Evolutionary conservation across 92 coral and sea anemone species (phyloP), one percentile per base, ranked within the genome.

Genomic region (Palythoa grandis): DNA sequence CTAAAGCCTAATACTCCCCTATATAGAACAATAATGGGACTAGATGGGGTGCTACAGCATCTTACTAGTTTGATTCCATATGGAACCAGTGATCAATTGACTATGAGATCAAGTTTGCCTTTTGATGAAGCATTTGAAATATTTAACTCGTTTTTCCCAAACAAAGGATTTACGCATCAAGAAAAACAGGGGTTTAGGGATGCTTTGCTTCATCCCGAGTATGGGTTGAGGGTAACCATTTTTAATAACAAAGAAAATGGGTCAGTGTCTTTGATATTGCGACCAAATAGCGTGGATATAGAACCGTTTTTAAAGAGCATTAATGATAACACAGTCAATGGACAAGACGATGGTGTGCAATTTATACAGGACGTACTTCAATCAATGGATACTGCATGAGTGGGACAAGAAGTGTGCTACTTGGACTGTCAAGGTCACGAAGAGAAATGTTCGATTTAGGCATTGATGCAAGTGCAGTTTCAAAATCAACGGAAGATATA

Each of bases 21-120:
- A 54, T 54, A 88, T 60, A 84, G 72, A 75, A 88, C 91, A 52
- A 70, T 88, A 83, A 52, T 77, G 75, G 91, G 91, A 56, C 85
- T 89, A 54, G 77, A 84, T 67, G 92, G 72, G 37, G 92, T 89
- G 70, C 87, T 89, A 39, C 80, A 40, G 47, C 47, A 40, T 40
- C 47, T 40, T 40, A 40, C 47, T 54, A 54, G 60, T 54, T 54
- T 54, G 13, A 54, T 54, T 54, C 60, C 13, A 54, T 54, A 54
- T 15, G 47, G 60, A 54, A 54, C 12, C 60, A 11, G 15, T 69
- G 73, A 12, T 24, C 39, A 69, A 23, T 23, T 69, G 40, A 69
- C 73, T 23, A 68, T 78, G 70, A 6, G 47, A 19, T 54, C 50
- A 20, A 7, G 24, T n/a, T 58, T 78, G 83, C n/a, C 70, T 58